Evolutionary conservation across 2,797 vertebrate genomes (phyloP), one percentile per base, ranked within the genome.

Genomic region (Picus viridis): DNA sequence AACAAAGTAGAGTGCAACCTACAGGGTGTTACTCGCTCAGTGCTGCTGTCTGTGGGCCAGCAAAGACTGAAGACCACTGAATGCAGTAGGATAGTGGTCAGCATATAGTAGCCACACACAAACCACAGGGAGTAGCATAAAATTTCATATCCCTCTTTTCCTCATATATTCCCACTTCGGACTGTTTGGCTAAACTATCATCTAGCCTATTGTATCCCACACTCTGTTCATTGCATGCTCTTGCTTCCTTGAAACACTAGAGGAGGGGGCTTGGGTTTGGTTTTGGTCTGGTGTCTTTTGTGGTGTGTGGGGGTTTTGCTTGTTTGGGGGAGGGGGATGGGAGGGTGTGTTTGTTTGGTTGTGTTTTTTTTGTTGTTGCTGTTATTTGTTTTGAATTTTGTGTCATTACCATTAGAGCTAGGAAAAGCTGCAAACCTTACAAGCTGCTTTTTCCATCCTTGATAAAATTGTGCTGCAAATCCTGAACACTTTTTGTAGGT

Each of bases 1-100:
- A 76, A 27, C 36, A 51, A 3, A 0, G 0, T 6, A 41, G 10
- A 4, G 2, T 8, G 12, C 29, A 41, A 65, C 36, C 43, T 30
- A 11, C 39, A 72, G 59, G 3, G 1, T 24, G 26, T 74, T 41
- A 27, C 41, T 18, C 58, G 41, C 6, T 68, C 39, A 23, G 22
- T n/a, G 10, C 19, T 65, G 13, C 36, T 75, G 29, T 26, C 7
- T 4, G 16, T 39, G 24, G 13, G 49, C 19, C 43, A 58, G 36
- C 36, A 81, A 56, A 76, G 36, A 43, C 27, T 20, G 12, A 70
- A n/a, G 47, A 56, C 4, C 26, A 4, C 49, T 26, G 10, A 9
- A 27, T 22, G 20, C 3, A 41, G 0, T 4, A 69, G 47, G 30
- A 53, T 15, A 69, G 59, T 27, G 41, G 23, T 24, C 83, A 79